These are phyloP conservation scores for Labeo catla DNA, from an alignment of 2,113 vertebrate species.

Conservation along the genomic window DNA sequence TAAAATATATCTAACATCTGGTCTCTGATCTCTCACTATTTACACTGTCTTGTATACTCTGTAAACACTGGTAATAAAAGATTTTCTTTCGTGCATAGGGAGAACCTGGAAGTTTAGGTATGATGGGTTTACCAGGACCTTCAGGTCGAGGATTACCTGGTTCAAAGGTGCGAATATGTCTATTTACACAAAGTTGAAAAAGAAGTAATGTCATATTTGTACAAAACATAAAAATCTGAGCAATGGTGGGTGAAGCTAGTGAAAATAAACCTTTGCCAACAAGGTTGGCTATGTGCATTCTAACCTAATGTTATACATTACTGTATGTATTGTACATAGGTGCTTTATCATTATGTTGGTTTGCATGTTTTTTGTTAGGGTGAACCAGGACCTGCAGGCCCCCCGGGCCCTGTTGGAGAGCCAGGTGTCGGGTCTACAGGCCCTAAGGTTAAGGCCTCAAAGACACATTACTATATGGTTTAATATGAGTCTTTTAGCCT, in stretches of 20 bases:
- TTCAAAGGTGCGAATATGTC: slow-evolving; percentile 65
- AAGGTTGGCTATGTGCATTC: neutral
- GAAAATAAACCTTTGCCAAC: neutral
- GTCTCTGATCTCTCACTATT: neutral
- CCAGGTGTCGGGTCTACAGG: slow-evolving; percentile 74
- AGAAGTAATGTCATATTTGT: neutral
- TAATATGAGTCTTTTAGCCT: neutral
- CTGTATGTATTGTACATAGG: neutral
- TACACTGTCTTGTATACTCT: neutral
- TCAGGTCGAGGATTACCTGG: slow-evolving; percentile 69
- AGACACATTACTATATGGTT: slow-evolving; percentile 42
- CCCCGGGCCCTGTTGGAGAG: slow-evolving; percentile 76
- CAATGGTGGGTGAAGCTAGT: neutral
- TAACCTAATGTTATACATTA: neutral
- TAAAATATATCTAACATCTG: neutral
- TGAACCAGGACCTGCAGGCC: slow-evolving; percentile 80
- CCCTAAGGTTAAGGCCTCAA: slow-evolving; percentile 75
- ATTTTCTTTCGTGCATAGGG: slow-evolving; percentile 64
- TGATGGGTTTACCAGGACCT: slow-evolving; percentile 67
- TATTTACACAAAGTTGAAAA: neutral
- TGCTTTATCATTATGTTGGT: neutral
- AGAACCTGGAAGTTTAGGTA: slow-evolving; percentile 72
- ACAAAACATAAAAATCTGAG: neutral
- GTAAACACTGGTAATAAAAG: neutral
- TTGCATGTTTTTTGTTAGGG: slow-evolving; percentile 72